phyloP scores from a whole-genome alignment of 2,113 vertebrate genomes.

The Papio anubis region DNA sequence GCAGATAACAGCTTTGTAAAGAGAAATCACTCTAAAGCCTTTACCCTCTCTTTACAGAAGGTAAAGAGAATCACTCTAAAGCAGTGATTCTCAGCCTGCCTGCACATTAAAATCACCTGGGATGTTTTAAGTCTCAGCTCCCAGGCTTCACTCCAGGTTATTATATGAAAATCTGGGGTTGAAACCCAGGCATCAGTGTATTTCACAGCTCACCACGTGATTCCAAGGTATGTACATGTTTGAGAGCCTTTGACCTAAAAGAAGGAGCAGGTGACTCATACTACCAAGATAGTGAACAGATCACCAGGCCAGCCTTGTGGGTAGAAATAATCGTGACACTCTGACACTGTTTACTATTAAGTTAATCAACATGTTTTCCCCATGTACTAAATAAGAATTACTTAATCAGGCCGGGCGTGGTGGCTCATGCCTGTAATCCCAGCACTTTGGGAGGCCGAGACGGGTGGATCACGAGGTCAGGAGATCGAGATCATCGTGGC shows the following conservation, averaged over 20 bases:
- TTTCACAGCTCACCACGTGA: not conserved
- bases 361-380: not conserved
- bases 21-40: too few relatives aligned
- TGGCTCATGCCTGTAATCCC: too few relatives aligned
- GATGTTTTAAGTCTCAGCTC: not conserved
- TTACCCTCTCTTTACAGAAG: too few relatives aligned
- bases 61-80: not conserved
- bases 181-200: not conserved
- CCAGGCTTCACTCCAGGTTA: not conserved
- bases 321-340: not conserved
- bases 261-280: not conserved
- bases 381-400: not conserved
- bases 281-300: fast-evolving
- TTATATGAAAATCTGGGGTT: not conserved
- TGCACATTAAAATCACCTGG: not conserved
- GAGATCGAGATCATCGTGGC: too few relatives aligned
- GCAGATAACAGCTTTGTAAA: not conserved
- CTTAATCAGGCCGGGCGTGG: not conserved
- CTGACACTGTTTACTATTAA: not conserved
- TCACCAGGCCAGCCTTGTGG: not conserved
- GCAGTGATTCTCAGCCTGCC: not conserved
- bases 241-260: not conserved
- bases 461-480: too few relatives aligned
- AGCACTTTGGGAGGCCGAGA: too few relatives aligned
- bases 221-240: not conserved